phyloP scores from a whole-genome alignment of 2,797 vertebrate species.

The Fundulus diaphanus region DNA sequence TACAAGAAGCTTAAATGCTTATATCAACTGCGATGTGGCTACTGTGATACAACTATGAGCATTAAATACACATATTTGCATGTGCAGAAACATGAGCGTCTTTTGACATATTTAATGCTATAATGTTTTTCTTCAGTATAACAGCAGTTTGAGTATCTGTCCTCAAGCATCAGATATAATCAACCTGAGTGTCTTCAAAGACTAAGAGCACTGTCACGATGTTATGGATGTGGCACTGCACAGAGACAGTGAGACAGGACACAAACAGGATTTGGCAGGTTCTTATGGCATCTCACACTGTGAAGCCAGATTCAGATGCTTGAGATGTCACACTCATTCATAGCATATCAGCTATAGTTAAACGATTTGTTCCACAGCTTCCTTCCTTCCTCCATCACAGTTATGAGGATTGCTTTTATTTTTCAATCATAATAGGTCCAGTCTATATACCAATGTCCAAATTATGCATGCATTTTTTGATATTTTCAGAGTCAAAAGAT shows the following conservation, averaged over 20 bases:
- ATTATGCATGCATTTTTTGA: not conserved
- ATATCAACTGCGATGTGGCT: not conserved
- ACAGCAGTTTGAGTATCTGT: not conserved
- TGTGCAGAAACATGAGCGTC: not conserved
- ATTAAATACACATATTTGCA: not conserved
- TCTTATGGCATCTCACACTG: not conserved
- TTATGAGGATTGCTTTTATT: not conserved
- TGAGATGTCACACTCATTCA: slow-evolving; percentile 10
- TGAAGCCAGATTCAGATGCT: not conserved
- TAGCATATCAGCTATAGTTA: not conserved
- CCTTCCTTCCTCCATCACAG: slow-evolving; percentile 2
- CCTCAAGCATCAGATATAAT: not conserved
- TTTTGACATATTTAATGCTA: not conserved
- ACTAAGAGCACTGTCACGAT: not conserved
- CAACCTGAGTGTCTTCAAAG: not conserved
- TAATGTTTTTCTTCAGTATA: not conserved
- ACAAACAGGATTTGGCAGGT: not conserved
- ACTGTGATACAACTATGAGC: not conserved
- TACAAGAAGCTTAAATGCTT: too few relatives aligned
- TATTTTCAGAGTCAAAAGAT: not conserved
- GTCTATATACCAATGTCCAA: not conserved
- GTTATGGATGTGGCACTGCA: not conserved
- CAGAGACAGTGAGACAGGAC: not conserved
- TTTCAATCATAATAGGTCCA: not conserved
- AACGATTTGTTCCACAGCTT: slow-evolving; percentile 1